Conservation (phyloP, 2,888 invertebrate genomes). For the Sarcophaga rosellei region DNA sequence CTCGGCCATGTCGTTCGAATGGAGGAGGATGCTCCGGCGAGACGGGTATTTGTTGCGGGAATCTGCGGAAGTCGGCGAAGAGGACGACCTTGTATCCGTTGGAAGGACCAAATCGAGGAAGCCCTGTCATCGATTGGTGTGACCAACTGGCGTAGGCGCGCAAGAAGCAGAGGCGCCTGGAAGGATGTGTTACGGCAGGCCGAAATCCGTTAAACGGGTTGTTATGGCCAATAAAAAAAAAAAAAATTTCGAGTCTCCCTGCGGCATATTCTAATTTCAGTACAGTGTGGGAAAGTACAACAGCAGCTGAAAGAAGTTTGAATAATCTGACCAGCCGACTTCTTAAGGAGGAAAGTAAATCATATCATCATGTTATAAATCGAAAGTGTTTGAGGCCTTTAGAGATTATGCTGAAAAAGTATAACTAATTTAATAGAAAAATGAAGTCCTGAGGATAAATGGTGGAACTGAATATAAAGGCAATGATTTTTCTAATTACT, state of each 20-base stretch:
- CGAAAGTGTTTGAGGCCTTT: background rate
- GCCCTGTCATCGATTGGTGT: too few relatives aligned
- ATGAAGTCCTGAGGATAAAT: conserved; percentile 23
- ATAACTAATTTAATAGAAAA: conserved; percentile 26
- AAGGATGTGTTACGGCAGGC: too few relatives aligned
- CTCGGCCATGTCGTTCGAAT: too few relatives aligned
- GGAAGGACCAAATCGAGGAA: too few relatives aligned
- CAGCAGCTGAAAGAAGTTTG: conserved; percentile 38
- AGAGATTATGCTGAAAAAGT: conserved; percentile 26
- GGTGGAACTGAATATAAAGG: conserved; percentile 33
- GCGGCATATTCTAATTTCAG: conserved; percentile 32
- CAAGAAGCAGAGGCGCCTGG: too few relatives aligned
- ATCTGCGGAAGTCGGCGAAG: too few relatives aligned
- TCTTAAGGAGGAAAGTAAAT: conserved; percentile 26
- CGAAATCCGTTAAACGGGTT: too few relatives aligned
- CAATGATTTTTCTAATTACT: conserved; percentile 26
- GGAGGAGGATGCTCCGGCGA: too few relatives aligned
- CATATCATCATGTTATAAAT: background rate
- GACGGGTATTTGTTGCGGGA: too few relatives aligned
- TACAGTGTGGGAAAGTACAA: conserved; percentile 25
- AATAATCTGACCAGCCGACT: conserved; percentile 32
- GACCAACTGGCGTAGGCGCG: too few relatives aligned
- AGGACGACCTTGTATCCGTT: too few relatives aligned
- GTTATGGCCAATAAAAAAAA: too few relatives aligned
- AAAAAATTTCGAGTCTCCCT: conserved; percentile 39